Conservation (phyloP, 1,140 invertebrate genomes). For the Druon quercuslanigerum region DNA sequence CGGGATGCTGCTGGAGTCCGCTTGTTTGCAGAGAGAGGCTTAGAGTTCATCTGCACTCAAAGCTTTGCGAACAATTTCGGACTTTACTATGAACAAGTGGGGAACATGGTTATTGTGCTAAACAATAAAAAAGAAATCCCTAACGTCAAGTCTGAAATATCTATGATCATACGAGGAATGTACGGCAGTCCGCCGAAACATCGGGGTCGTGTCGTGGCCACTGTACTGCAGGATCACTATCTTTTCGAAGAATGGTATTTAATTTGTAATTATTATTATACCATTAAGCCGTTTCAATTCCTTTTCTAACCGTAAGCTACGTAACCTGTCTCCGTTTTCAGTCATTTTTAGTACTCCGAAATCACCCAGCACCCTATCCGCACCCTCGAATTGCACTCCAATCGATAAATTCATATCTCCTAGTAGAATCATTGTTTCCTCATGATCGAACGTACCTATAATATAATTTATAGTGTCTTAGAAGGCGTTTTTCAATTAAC, state of each 20-base stretch:
- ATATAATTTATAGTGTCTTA: no score
- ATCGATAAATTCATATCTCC: no score
- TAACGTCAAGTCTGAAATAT: constrained; percentile 90
- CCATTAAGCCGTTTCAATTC: no score
- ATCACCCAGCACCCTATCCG: no score
- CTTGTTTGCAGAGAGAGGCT: constrained; percentile 88
- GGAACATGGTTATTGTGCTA: constrained; percentile 91
- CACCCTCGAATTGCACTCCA: no score
- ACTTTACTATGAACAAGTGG: constrained; percentile 96
- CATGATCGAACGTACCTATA: no score
- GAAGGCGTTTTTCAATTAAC: no score
- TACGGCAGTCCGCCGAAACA: constrained; percentile 94
- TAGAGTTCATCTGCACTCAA: constrained; percentile 94
- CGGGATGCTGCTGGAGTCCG: constrained; percentile 93
- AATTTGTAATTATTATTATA: no score
- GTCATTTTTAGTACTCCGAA: no score
- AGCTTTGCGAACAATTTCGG: constrained; percentile 99
- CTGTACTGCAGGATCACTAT: constrained; percentile 86
- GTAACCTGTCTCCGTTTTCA: no score
- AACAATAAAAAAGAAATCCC: constrained; percentile 79
- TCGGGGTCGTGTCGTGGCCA: constrained; percentile 92
- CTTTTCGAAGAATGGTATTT: constrained; percentile 89
- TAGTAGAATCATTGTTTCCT: no score
- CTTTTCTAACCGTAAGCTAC: no score
- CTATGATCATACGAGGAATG: constrained; percentile 89